These are phyloP conservation scores for Drosophila athabasca DNA, from an alignment of 1,140 invertebrate genomes.

Conservation along the genomic window DNA sequence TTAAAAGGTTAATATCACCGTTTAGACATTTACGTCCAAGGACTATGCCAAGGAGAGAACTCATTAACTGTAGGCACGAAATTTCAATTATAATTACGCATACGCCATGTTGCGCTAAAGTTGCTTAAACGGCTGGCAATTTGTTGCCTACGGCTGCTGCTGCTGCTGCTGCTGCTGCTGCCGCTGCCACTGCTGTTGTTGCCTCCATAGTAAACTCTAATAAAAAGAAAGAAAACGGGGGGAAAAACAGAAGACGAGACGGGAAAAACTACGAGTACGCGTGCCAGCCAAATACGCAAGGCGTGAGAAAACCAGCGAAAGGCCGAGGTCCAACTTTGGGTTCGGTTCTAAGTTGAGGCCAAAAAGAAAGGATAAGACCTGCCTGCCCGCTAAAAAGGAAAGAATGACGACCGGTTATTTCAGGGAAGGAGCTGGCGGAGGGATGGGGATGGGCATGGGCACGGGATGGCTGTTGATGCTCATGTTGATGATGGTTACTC, in stretches of 20 bases:
- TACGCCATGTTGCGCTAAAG: slow-evolving; percentile 62
- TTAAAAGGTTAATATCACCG: slow-evolving; percentile 61
- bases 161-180: slow-evolving; percentile 6
- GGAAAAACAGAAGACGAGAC: no score
- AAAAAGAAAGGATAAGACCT: slow-evolving; percentile 30
- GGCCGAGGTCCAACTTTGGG: slow-evolving; percentile 20
- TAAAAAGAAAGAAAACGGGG: slow-evolving; percentile 2
- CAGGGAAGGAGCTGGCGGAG: neutral
- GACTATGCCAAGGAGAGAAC: slow-evolving; percentile 28
- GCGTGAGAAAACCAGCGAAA: no score
- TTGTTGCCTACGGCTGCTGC: slow-evolving; percentile 47
- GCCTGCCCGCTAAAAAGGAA: slow-evolving; percentile 9
- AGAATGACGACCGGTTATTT: slow-evolving; percentile 1
- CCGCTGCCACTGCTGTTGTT: slow-evolving; percentile 9
- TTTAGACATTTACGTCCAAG: slow-evolving; percentile 22
- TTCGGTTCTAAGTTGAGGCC: slow-evolving; percentile 14
- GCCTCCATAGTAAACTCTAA: slow-evolving; percentile 36
- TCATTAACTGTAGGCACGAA: slow-evolving; percentile 64
- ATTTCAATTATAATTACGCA: slow-evolving; percentile 76
- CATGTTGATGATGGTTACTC: slow-evolving; percentile 50
- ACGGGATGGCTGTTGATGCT: slow-evolving; percentile 41
- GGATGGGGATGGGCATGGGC: neutral
- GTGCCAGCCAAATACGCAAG: slow-evolving; percentile 25
- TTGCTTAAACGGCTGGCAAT: slow-evolving; percentile 59
- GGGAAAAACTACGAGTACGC: slow-evolving; percentile 24